These are phyloP conservation scores for Nasonia oneida DNA, from an alignment of 2,888 invertebrate species.

Conservation along the genomic window DNA sequence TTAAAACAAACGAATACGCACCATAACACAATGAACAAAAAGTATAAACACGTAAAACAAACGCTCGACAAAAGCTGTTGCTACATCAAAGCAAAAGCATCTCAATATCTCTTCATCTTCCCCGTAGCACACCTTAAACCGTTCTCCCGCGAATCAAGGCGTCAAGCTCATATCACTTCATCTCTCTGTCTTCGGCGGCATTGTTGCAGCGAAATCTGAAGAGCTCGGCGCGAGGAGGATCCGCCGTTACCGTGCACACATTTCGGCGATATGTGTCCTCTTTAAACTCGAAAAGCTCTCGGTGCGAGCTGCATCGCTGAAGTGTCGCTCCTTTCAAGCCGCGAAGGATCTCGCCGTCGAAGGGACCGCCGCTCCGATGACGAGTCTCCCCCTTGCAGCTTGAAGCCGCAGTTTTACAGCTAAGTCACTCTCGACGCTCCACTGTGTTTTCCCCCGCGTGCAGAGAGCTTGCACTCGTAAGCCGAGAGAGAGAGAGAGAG, in stretches of 20 bases:
- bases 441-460: not conserved
- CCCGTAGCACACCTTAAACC: slow-evolving; percentile 1
- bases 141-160: slow-evolving; percentile 18
- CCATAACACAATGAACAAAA: not conserved
- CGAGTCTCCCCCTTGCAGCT: not conserved
- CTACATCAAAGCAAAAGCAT: not conserved
- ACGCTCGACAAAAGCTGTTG: not conserved
- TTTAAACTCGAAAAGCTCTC: not conserved
- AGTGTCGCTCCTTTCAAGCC: slow-evolving; percentile 33
- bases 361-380: not conserved
- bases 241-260: not conserved
- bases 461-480: not conserved
- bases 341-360: not conserved
- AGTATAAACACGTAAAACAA: not conserved
- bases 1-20: no score
- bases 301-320: slow-evolving; percentile 19
- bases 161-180: slow-evolving; percentile 18
- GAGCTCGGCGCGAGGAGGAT: slow-evolving; percentile 9
- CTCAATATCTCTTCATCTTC: slow-evolving; percentile 32
- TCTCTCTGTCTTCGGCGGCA: not conserved
- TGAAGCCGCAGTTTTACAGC: not conserved
- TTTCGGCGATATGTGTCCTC: not conserved
- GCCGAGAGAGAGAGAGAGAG: not conserved
- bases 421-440: not conserved
- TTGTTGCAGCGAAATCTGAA: not conserved